Evolutionary conservation across 37 sponge, comb jelly and placozoan genomes (phyloP).

Genomic region (Ephydatia muelleri): DNA sequence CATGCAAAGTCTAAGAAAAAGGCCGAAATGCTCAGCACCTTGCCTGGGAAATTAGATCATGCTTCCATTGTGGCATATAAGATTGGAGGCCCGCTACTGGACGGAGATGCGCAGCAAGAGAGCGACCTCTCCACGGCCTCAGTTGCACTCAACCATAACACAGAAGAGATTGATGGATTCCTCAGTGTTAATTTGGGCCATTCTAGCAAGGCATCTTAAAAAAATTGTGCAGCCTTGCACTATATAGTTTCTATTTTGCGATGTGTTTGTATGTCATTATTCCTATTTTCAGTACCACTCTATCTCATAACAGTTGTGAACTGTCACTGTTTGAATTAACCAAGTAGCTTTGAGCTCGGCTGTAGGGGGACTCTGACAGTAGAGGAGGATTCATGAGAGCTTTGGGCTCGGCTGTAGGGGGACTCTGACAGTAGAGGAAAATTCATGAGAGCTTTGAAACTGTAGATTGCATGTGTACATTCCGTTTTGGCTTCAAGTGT

Average conservation of each 20-base stretch:
- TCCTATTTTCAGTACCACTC: too few species aligned
- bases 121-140: background rate
- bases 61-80: constrained; percentile 68
- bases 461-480: too few species aligned
- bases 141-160: background rate
- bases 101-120: background rate
- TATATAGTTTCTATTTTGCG: background rate
- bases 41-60: constrained; percentile 87
- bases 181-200: background rate
- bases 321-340: too few species aligned
- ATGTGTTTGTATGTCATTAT: too few species aligned
- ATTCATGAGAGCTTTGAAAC: too few species aligned
- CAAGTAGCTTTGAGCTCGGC: too few species aligned
- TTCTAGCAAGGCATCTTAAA: background rate
- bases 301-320: too few species aligned
- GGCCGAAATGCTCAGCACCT: constrained; percentile 16
- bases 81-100: constrained; percentile 13
- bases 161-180: background rate
- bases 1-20: constrained; percentile 42
- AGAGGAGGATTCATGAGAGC: too few species aligned
- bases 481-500: too few species aligned
- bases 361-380: too few species aligned
- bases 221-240: background rate
- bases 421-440: too few species aligned
- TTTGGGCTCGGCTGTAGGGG: too few species aligned